Conservation (phyloP, 2,113 vertebrate species). For the Paramormyrops kingsleyae region DNA sequence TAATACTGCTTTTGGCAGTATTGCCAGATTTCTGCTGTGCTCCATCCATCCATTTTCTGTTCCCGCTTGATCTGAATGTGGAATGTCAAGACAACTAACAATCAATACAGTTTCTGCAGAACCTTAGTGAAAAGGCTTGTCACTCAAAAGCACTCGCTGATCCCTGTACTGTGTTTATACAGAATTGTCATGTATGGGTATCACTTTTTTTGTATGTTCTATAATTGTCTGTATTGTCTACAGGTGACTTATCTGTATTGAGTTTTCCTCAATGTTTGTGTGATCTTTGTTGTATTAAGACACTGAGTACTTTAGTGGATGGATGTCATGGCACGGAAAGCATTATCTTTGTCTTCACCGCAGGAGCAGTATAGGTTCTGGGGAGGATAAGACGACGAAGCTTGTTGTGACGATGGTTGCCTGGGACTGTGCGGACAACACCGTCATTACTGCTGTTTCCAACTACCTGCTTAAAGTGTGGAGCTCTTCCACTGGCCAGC, state of each 20-base stretch:
- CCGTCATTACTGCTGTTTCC: conserved; percentile 90
- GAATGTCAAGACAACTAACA: not conserved
- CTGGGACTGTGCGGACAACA: conserved; percentile 84
- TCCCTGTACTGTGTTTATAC: not conserved
- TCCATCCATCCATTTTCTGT: not conserved
- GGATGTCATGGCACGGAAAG: not conserved
- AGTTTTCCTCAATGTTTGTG: not conserved
- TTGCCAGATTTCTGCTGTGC: not conserved
- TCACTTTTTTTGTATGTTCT: not conserved
- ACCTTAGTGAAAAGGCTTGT: not conserved
- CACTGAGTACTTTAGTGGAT: not conserved
- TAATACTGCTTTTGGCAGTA: not conserved
- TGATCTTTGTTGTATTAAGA: not conserved
- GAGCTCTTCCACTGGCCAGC: conserved; percentile 78
- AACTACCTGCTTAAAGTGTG: conserved; percentile 96
- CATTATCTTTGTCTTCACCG: conserved; percentile 8
- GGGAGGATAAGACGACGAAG: conserved; percentile 87
- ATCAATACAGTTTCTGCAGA: not conserved
- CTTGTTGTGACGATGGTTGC: conserved; percentile 96
- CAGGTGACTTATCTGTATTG: not conserved
- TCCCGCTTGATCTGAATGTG: not conserved
- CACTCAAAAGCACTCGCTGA: not conserved
- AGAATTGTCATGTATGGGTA: not conserved
- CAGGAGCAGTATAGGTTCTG: conserved; percentile 63
- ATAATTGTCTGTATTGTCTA: not conserved